Evolutionary conservation across 2,888 invertebrate species (phyloP).

Genomic region (Tetranychus truncatus): DNA sequence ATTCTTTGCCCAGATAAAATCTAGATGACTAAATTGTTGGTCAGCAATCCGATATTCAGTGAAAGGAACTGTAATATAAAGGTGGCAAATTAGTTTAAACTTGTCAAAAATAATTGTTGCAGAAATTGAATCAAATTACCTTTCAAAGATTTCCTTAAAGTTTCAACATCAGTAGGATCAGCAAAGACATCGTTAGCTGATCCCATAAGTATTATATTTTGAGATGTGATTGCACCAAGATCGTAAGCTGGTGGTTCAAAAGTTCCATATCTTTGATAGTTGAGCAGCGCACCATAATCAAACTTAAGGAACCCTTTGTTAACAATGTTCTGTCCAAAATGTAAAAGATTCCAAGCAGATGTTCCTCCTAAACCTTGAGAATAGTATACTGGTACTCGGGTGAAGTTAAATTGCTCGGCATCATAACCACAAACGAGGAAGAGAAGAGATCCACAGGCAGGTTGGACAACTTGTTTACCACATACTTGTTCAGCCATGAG

Average conservation of each 20-base stretch:
- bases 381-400: constrained; percentile 35
- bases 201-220: constrained; percentile 30
- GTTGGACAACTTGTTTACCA: constrained; percentile 23
- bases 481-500: constrained; percentile 41
- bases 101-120: not conserved
- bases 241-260: constrained; percentile 31
- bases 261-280: constrained; percentile 7
- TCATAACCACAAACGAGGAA: constrained; percentile 56
- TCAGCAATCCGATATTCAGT: not conserved
- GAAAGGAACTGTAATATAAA: not conserved
- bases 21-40: not conserved
- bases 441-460: constrained; percentile 51
- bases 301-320: constrained; percentile 5
- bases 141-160: constrained; percentile 30
- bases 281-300: constrained; percentile 11
- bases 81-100: not conserved
- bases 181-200: constrained; percentile 34
- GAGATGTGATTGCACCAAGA: constrained; percentile 28
- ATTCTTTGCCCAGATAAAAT: constrained; percentile 8
- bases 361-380: constrained; percentile 36
- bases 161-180: constrained; percentile 29
- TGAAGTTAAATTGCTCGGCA: constrained; percentile 45
- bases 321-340: constrained; percentile 32
- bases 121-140: not conserved
- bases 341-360: constrained; percentile 35